Conservation (phyloP, 1,140 invertebrate species). For the Anadara kagoshimensis region DNA sequence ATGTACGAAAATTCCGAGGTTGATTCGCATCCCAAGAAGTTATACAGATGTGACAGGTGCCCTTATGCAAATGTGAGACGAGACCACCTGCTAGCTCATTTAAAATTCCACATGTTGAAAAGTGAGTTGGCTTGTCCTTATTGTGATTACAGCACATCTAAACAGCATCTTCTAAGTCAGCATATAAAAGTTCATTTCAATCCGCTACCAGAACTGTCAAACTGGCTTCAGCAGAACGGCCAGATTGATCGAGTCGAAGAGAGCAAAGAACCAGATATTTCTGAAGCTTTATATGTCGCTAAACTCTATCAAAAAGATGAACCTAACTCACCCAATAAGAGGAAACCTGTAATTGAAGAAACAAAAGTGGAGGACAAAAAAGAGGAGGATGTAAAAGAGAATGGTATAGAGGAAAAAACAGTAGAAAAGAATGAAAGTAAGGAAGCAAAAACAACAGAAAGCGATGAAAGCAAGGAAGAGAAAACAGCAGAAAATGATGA, state of each 20-base stretch:
- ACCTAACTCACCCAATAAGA: not conserved
- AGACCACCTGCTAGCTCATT: constrained; percentile 85
- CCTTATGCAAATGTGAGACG: constrained; percentile 84
- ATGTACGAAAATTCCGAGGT: constrained; percentile 66
- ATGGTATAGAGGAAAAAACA: constrained; percentile 7
- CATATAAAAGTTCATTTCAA: constrained; percentile 87
- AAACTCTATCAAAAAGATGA: constrained; percentile 43
- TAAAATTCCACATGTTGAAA: constrained; percentile 81
- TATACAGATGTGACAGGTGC: constrained; percentile 82
- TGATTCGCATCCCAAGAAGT: constrained; percentile 71
- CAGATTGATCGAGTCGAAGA: constrained; percentile 60
- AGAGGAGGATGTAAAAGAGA: constrained; percentile 2
- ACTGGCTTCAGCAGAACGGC: constrained; percentile 66
- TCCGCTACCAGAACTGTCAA: constrained; percentile 66
- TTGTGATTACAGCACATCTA: constrained; percentile 87
- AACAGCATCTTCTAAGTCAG: constrained; percentile 85
- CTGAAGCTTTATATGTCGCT: constrained; percentile 61
- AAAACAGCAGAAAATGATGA: not conserved
- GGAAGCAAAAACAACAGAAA: not conserved
- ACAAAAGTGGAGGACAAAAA: not conserved
- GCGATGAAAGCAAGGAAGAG: not conserved
- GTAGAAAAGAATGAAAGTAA: constrained; percentile 7
- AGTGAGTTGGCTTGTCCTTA: constrained; percentile 84
- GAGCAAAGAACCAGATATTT: constrained; percentile 57
- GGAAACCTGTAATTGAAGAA: not conserved